These are phyloP conservation scores for Branchipolynoe longqiensis DNA, from an alignment of 2,888 invertebrate genomes.

Conservation along the genomic window DNA sequence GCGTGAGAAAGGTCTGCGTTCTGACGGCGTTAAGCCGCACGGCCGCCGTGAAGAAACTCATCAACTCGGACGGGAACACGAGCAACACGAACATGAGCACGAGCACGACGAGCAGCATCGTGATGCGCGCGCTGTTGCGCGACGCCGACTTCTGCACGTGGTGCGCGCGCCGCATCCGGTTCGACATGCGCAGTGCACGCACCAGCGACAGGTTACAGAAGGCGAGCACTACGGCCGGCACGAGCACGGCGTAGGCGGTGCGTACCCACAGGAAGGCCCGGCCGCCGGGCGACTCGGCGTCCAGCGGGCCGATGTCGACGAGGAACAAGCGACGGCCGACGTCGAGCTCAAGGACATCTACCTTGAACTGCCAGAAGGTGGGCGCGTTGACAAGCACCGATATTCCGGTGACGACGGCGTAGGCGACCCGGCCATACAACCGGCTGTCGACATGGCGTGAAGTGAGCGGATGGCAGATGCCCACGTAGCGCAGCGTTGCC, in stretches of 20 bases:
- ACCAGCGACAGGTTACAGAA: conserved; percentile 59
- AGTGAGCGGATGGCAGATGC: conserved; percentile 64
- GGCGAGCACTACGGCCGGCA: conserved; percentile 41
- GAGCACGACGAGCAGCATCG: conserved; percentile 49
- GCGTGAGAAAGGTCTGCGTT: conserved; percentile 33
- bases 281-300: neutral
- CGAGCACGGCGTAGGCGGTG: conserved; percentile 2
- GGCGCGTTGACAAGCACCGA: conserved; percentile 62
- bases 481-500: conserved; percentile 62
- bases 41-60: conserved; percentile 43
- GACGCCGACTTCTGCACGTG: conserved; percentile 22
- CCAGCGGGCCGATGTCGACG: conserved; percentile 26
- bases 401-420: conserved; percentile 44
- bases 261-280: conserved; percentile 44
- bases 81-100: conserved; percentile 53
- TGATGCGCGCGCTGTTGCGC: conserved; percentile 22
- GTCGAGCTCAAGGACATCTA: neutral
- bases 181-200: conserved; percentile 19
- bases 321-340: neutral
- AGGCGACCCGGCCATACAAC: neutral
- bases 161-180: conserved; percentile 37
- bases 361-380: conserved; percentile 61
- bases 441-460: conserved; percentile 57
- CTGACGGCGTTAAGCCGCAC: neutral
- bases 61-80: conserved; percentile 53